phyloP scores from a whole-genome alignment of 2,888 invertebrate species.

The Dusona sp. region DNA sequence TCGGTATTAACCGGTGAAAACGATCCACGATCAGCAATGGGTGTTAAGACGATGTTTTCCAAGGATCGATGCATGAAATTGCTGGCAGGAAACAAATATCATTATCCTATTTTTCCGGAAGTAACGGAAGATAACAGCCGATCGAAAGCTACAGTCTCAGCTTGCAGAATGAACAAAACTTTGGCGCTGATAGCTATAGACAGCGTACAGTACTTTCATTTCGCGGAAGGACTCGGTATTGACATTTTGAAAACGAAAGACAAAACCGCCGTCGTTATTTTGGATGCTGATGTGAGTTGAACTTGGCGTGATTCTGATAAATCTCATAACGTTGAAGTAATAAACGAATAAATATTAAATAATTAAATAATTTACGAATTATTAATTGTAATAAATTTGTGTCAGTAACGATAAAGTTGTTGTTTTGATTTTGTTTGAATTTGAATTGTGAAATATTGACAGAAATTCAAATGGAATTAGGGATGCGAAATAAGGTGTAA shows the following conservation, averaged over 20 bases:
- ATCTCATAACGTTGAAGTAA: background rate
- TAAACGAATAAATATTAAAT: too few relatives aligned
- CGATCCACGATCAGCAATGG: slow-evolving; percentile 86
- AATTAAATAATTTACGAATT: too few relatives aligned
- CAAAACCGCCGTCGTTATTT: slow-evolving; percentile 89
- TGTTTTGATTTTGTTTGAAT: background rate
- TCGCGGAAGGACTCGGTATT: slow-evolving; percentile 91
- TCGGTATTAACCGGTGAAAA: slow-evolving; percentile 85
- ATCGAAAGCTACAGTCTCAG: slow-evolving; percentile 73
- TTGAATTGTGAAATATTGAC: background rate
- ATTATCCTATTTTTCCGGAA: slow-evolving; percentile 78
- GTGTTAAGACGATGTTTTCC: slow-evolving; percentile 82
- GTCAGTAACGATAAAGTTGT: too few relatives aligned
- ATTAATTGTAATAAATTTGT: too few relatives aligned
- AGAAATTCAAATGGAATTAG: background rate
- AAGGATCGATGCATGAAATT: slow-evolving; percentile 78
- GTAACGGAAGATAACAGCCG: slow-evolving; percentile 77
- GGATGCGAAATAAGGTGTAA: too few relatives aligned
- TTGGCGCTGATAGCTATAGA: slow-evolving; percentile 90
- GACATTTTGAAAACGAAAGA: slow-evolving; percentile 87
- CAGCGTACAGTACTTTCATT: slow-evolving; percentile 89
- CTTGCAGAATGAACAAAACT: slow-evolving; percentile 86
- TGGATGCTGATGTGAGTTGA: slow-evolving; percentile 89
- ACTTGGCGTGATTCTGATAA: background rate
- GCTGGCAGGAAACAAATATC: slow-evolving; percentile 80